Base-by-base conservation (phyloP, 2,797 vertebrate species). In the Notamacropus eugenii region DNA sequence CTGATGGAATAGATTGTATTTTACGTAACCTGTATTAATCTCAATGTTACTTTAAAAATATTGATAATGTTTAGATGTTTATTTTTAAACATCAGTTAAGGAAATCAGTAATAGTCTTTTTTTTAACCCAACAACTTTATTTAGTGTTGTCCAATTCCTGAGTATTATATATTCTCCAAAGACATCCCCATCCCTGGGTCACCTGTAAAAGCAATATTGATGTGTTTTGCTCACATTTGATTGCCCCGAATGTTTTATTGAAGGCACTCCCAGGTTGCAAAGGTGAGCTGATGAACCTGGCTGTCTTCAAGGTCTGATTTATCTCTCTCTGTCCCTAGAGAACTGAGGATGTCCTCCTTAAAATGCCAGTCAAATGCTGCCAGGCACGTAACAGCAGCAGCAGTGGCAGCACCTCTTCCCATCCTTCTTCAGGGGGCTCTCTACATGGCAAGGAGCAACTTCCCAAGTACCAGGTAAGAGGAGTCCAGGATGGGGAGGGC, bases 401-500 rank as follows among this genome's bases (percentile, higher is more conserved):
- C 74, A 94, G 11, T 90, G 96, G 95, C 82, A 95, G 2, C 82
- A 91, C 97, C 97, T 98, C 98, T 93, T 96, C 97, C 54, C 97
- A 97, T 11, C 90, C 95, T 93, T 93, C 98, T 13, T 96, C 98
- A 1, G 13, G 97, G 28, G 97, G 93, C 40, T 98, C 95, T 55
- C 91, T 97, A 16, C 98, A 95, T 4, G n/a, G 97, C 19, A 98
- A 98, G 97, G 99, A 99, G 56, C 98, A 98, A 52, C 96, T 98
- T 92, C 99, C 98, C 0, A 99, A 98, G 95, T 99, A 99, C 97
- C 99, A 99, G 99, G 99, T 99, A 98, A 13, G 24, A 90, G 0
- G 4, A 0, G 11, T 28, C 74, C 12, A 40, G n/a, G 19, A 0
- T 1, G 0, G 40, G 0, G 40, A 62, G 59, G 4, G 59, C 58